These are phyloP conservation scores for Cryptocheilus praepositus DNA, from an alignment of 2,888 invertebrate species.

Conservation along the genomic window DNA sequence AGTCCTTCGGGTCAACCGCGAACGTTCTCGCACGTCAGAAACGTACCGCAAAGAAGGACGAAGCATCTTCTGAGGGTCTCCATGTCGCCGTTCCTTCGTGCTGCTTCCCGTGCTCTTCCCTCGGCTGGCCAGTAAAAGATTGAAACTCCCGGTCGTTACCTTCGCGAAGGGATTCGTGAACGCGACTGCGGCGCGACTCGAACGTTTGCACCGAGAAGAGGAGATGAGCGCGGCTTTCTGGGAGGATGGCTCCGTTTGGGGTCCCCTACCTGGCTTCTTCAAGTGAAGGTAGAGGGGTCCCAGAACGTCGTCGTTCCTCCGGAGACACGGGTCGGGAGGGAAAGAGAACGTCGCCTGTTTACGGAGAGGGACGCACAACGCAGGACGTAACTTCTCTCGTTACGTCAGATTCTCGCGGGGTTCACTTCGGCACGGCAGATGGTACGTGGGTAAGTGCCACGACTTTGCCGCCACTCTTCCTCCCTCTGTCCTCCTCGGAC, in stretches of 20 bases:
- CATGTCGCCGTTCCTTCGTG: constrained; percentile 11
- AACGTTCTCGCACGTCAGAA: not conserved
- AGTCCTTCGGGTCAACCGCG: not conserved
- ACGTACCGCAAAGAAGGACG: constrained; percentile 45
- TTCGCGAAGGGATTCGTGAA: constrained; percentile 65
- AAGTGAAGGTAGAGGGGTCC: constrained; percentile 24
- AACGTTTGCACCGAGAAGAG: constrained; percentile 59
- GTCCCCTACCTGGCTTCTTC: constrained; percentile 1
- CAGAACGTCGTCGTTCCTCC: constrained; percentile 2
- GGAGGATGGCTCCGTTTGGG: constrained; percentile 39
- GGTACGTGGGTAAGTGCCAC: not conserved
- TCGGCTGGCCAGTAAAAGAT: not conserved
- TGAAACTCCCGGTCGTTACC: constrained; percentile 45
- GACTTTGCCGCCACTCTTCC: not conserved
- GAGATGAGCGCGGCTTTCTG: constrained; percentile 45
- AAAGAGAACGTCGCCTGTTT: constrained; percentile 6
- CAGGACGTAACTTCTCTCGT: constrained; percentile 19
- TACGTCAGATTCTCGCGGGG: constrained; percentile 9
- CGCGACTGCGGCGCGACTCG: constrained; percentile 64
- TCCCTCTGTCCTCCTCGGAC: not conserved
- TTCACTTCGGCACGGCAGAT: not conserved
- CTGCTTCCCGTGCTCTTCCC: constrained; percentile 1
- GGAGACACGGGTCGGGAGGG: constrained; percentile 33
- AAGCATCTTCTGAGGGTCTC: constrained; percentile 23
- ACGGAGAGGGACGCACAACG: constrained; percentile 19